Evolutionary conservation across 1,140 invertebrate genomes (phyloP), one percentile per base, ranked within the genome.

Genomic region (Pseudomyrmex sp.): DNA sequence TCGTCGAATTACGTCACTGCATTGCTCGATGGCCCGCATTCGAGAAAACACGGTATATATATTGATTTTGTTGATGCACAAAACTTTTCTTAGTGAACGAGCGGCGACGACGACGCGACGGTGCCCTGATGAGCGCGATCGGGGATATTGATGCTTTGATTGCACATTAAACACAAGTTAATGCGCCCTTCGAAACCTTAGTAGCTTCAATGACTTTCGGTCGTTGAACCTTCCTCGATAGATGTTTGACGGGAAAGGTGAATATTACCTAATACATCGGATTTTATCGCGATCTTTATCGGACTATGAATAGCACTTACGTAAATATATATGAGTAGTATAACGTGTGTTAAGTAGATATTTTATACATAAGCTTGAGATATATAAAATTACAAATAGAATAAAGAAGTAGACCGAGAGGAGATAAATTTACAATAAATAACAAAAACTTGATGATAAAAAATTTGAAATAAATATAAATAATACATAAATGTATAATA

Each of bases 1-100:
- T 90, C 83, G 85, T 66, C 44, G 84, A 85, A 85, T 89, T 90
- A 74, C 90, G 87, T 90, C 88, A 91, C 82, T 75, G 59, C 79
- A 48, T 12, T 20, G 69, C 35, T 35, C 35, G 35, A 82, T 91
- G 87, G 84, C 88, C 90, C 83, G 87, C 85, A 91, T 91, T 90
- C 84, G 35, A 35, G 83, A 83, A 86, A 88, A 66, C 84, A 26
- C 23, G 35, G 23, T 63, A 44, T 73, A 18, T 63, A 44, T 73
- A 77, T 79, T 74, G 82, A 79, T 84, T 77, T 84, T 84, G 61
- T 44, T 18, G 80, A 66, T 73, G 56, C 74, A 84, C 84, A 20
- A 83, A 54, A 83, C 84, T 58, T 68, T 69, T 35, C 48, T 68
- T 48, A 58, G 15, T 44, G 62, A 12, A 52, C n/a, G 10, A 62